phyloP scores from a whole-genome alignment of 2,888 invertebrate genomes.

The Lypha dubia region DNA sequence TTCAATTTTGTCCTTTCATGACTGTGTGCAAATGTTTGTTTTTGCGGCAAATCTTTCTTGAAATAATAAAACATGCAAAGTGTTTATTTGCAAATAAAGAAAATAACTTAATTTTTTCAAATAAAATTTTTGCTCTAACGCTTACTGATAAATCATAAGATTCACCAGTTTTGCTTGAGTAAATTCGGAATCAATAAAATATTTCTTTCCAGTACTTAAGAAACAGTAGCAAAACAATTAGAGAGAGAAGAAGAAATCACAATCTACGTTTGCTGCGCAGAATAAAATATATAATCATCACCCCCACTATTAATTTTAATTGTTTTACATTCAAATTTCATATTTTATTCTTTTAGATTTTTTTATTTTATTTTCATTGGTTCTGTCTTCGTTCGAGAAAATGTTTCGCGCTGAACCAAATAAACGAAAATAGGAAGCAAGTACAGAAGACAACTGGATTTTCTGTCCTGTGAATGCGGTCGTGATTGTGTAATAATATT shows the following conservation, averaged over 20 bases:
- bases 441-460: constrained; percentile 4
- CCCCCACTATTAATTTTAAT: constrained; percentile 68
- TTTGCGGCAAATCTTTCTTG: not conserved
- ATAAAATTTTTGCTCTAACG: not conserved
- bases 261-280: constrained; percentile 27
- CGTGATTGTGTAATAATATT: constrained; percentile 32
- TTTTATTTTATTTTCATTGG: not conserved
- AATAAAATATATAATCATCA: constrained; percentile 48
- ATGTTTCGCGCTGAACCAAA: constrained; percentile 9
- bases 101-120: not conserved
- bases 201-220: not conserved
- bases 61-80: not conserved
- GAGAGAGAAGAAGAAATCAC: not conserved
- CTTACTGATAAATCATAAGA: too few relatives aligned
- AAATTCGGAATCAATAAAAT: not conserved
- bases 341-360: constrained; percentile 16
- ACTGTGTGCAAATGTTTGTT: not conserved
- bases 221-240: not conserved
- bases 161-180: constrained; percentile 5
- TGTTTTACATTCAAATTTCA: constrained; percentile 66
- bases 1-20: not conserved
- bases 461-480: constrained; percentile 7
- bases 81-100: not conserved
- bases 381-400: not conserved
- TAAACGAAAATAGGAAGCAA: too few relatives aligned